Evolutionary conservation across 2,888 invertebrate genomes (phyloP), one percentile per base, ranked within the genome.

Genomic region (Lithophane socia): DNA sequence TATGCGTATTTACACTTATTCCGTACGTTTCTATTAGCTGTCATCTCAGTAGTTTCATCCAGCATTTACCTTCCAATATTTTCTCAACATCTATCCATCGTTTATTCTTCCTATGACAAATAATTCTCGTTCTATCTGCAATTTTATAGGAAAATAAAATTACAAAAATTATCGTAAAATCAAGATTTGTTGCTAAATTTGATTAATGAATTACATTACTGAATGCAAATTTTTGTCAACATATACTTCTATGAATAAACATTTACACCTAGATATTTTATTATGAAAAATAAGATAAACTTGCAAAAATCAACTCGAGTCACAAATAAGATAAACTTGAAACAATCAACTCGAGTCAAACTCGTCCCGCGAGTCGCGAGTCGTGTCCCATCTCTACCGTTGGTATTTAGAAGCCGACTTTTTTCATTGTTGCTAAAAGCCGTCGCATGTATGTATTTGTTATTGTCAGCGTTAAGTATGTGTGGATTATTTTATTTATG

Each of bases 381-480:
- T 47, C 7, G 4, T 47, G 74, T 84, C 88, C 72, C 87, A 83
- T 77, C 80, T 47, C 61, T 80, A 71, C n/a, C 70, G 37, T 60
- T 80, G 88, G 84, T 81, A 88, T 88, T 88, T 88, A 86, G 88
- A 88, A 78, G 73, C 75, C 21, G 18, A 76, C 82, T 88, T 89
- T 89, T 89, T 89, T 88, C 89, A 89, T 89, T 88, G 86, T 89
- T 84, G 89, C 86, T 92, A 91, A 93, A 90, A 91, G 89, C 88
- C 87, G 88, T 89, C 87, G 87, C 90, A 85, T 92, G 92, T 93
- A 89, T 88, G 86, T 85, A 88, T 90, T 89, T 89, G 86, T 90
- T 89, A 86, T 86, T 89, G 89, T 90, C 90, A 89, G 81, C 63
- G n/a, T 74, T 73, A 81, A 77, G 76, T 86, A 87, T 87, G 76